Percentiles rank a stretch among this genome's conserved stretches.
Evolutionary conservation across 2,888 invertebrate species (phyloP).

Genomic region (Terebella lapidaria): DNA sequence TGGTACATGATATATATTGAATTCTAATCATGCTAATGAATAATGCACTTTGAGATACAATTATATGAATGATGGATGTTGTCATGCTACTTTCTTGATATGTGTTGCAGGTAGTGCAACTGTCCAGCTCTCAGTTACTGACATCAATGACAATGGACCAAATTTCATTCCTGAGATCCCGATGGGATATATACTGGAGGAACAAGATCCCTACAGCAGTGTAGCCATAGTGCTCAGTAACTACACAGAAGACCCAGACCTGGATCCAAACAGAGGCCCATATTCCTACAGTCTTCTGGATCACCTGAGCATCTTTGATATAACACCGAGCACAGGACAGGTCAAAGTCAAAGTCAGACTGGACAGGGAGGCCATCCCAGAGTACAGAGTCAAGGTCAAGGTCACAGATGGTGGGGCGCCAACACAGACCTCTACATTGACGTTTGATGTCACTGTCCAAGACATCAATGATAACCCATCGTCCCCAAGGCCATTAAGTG

Average conservation of each 20-base stretch:
- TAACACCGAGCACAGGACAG: conserved; percentile 76
- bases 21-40: too few species aligned
- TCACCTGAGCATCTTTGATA: conserved; percentile 66
- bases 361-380: conserved; percentile 76
- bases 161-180: conserved; percentile 64
- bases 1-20: too few species aligned
- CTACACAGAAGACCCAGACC: conserved; percentile 67
- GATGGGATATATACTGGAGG: conserved; percentile 34
- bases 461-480: conserved; percentile 92
- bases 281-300: conserved; percentile 74
- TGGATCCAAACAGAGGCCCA: conserved; percentile 85
- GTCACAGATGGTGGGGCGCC: conserved; percentile 77
- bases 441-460: conserved; percentile 63
- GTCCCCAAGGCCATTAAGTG: conserved; percentile 71
- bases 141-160: conserved; percentile 92
- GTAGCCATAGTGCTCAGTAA: conserved; percentile 30
- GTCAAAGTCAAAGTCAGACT: conserved; percentile 73
- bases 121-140: conserved; percentile 73
- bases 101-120: conserved; percentile 68
- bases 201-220: conserved; percentile 24
- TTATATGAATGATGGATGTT: too few species aligned
- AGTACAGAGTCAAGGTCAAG: conserved; percentile 71
- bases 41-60: too few species aligned
- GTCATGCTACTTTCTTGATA: too few species aligned
- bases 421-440: conserved; percentile 74